Base-by-base conservation (phyloP, 2,113 vertebrate species). In the Callopanchax toddi region DNA sequence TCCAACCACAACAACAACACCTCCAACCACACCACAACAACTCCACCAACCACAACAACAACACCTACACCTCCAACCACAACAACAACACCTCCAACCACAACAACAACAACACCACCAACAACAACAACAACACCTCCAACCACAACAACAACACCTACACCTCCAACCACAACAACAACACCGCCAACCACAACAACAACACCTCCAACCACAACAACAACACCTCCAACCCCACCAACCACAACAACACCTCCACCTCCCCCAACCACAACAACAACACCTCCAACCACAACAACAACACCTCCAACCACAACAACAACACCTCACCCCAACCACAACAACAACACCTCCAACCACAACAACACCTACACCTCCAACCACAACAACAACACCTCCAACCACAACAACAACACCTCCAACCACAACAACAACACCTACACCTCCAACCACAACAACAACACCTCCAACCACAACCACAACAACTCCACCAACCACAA, bases 61-160 rank as follows among this genome's bases (percentile, higher is more conserved):
- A n/a, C n/a, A n/a, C n/a, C n/a, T n/a, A n/a, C n/a, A n/a, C 22
- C 54, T 1, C 42, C 64, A 10, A 17, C 23, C 1, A 22, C 26
- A 15, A 17, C 57, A 21, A 60, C 67, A 0, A 3, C 26, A 22
- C 25, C 4, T 5, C 20, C 58, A 26, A 50, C 62, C 0, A 45
- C 74, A 22, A 49, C 63, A 2, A 55, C 72, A 10, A n/a, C n/a
- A n/a, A n/a, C n/a, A n/a, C 11, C n/a, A 36, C 6, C 52, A 20
- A 8, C 59, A 2, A n/a, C 59, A 11, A 59, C 50, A 0, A 25
- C 69, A 5, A 9, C 22, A 9, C 15, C 29, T 6, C 29, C 36
- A 25, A 26, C 55, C 7, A 60, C 49, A 3, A 59, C 52, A 11
- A 49, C 59, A 10, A 15, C n/a, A 50, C 61, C 6, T 3, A 58